phyloP scores from a whole-genome alignment of 2,797 vertebrate species.

The Catharus ustulatus region DNA sequence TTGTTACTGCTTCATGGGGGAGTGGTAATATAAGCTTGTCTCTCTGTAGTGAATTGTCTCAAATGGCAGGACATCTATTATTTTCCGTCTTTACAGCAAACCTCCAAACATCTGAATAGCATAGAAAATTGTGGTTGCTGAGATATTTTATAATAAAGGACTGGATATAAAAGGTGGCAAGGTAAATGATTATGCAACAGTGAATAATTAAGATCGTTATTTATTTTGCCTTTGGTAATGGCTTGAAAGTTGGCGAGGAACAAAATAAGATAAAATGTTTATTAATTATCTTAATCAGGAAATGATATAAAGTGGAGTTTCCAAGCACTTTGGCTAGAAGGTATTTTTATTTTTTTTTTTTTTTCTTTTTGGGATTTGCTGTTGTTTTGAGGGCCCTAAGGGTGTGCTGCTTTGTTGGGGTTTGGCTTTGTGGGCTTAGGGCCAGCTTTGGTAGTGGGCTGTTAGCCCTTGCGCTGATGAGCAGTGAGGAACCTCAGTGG shows the following conservation, averaged over 20 bases:
- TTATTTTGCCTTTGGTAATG: not conserved
- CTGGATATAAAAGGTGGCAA: not conserved
- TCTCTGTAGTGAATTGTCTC: not conserved
- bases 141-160: not conserved
- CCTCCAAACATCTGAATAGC: not conserved
- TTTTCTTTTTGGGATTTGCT: not conserved
- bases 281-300: not conserved
- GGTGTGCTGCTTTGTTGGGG: accelerated
- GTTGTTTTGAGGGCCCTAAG: not conserved
- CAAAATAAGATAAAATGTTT: not conserved
- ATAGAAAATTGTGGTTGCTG: not conserved
- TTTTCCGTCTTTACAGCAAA: not conserved
- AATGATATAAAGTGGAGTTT: not conserved
- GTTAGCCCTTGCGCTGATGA: not conserved
- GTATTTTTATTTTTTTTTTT: too few species aligned
- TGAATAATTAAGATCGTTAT: not conserved
- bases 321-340: not conserved
- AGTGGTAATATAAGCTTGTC: not conserved
- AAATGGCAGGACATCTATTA: not conserved
- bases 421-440: accelerated
- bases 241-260: not conserved
- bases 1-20: not conserved
- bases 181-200: not conserved
- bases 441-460: not conserved
- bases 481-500: not conserved